These are phyloP conservation scores for Colostygia pectinataria DNA, from an alignment of 2,888 invertebrate species.

Conservation along the genomic window DNA sequence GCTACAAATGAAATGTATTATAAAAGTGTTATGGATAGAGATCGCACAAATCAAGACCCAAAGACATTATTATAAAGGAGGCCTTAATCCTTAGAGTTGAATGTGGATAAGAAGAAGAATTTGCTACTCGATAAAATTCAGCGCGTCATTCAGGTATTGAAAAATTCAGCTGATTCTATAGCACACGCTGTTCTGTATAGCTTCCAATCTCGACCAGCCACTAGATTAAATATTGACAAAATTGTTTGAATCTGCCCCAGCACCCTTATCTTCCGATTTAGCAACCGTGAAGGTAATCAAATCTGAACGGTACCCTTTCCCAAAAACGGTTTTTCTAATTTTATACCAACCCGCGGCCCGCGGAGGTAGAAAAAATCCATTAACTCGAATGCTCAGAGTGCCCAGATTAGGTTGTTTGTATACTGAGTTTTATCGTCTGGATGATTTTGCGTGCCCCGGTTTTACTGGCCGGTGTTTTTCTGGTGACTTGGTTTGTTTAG, in stretches of 20 bases:
- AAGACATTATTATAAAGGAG: no score
- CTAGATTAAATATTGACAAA: slow-evolving; percentile 38
- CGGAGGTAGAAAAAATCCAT: slow-evolving; percentile 38
- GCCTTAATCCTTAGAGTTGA: no score
- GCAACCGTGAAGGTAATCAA: slow-evolving; percentile 48
- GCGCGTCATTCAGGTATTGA: not conserved
- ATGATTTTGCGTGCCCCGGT: slow-evolving; percentile 21
- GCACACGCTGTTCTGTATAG: no score
- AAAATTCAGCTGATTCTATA: no score
- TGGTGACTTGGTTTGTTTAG: slow-evolving; percentile 20
- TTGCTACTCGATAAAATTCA: not conserved
- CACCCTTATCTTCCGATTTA: slow-evolving; percentile 40
- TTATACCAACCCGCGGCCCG: slow-evolving; percentile 31
- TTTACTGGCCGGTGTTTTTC: slow-evolving; percentile 21
- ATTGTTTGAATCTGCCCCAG: slow-evolving; percentile 32
- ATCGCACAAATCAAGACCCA: no score
- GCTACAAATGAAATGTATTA: no score
- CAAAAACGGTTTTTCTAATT: slow-evolving; percentile 42
- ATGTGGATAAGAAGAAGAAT: no score
- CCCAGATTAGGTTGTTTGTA: slow-evolving; percentile 29
- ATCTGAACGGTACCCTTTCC: slow-evolving; percentile 43
- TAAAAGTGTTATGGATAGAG: no score
- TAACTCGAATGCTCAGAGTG: slow-evolving; percentile 32
- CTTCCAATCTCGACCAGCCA: slow-evolving; percentile 8
- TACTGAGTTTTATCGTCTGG: slow-evolving; percentile 25